These are phyloP conservation scores for Megathymus violae DNA, from an alignment of 1,140 invertebrate species.

Conservation along the genomic window DNA sequence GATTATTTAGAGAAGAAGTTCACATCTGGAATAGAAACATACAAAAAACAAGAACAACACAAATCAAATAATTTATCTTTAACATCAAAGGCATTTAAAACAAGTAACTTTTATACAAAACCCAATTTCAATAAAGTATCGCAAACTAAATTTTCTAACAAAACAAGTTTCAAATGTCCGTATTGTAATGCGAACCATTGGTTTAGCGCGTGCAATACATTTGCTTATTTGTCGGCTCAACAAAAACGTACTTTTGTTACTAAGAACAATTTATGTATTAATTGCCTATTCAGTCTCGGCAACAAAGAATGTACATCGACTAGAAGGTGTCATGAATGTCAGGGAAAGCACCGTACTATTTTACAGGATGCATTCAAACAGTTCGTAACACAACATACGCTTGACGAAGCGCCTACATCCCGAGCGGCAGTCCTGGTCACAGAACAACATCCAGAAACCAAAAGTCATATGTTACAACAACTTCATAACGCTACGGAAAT, in stretches of 20 bases:
- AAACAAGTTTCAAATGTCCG: slow-evolving; percentile 13
- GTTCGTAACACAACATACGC: neutral
- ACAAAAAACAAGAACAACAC: neutral
- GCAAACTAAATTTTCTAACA: slow-evolving; percentile 5
- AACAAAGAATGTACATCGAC: neutral
- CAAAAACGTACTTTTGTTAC: slow-evolving; percentile 12
- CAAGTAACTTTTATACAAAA: neutral
- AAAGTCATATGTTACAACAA: too few species aligned
- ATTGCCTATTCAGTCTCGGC: neutral
- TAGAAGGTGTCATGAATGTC: neutral
- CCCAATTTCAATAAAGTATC: neutral
- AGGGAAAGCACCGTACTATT: neutral
- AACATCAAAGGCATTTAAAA: neutral
- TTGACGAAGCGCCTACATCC: neutral
- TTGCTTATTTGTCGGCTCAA: slow-evolving; percentile 9
- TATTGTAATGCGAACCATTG: slow-evolving; percentile 14
- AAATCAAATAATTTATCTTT: neutral
- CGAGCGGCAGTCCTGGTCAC: neutral
- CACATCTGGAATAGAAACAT: neutral
- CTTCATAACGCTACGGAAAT: neutral
- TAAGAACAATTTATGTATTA: slow-evolving; percentile 5
- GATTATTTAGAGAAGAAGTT: neutral
- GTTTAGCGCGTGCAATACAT: slow-evolving; percentile 1
- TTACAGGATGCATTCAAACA: neutral
- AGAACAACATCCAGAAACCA: neutral